These are phyloP conservation scores for Illadopsis cleaveri DNA, from an alignment of 2,113 vertebrate species.

Conservation along the genomic window DNA sequence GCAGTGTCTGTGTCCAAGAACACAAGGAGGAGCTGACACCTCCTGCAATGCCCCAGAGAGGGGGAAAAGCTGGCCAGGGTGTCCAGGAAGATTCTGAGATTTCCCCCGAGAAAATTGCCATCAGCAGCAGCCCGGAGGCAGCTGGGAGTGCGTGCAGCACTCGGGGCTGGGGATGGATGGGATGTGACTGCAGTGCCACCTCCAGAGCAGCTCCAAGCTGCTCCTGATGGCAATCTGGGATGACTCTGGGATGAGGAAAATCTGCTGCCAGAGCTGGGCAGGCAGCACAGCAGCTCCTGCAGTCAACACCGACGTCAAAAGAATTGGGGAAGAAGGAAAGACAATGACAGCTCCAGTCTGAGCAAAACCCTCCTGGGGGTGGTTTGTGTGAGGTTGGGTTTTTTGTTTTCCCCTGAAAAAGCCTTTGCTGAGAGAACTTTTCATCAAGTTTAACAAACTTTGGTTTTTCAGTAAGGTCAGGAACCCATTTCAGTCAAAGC, in stretches of 20 bases:
- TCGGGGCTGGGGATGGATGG: background rate
- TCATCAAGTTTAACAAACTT: background rate
- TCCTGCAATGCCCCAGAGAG: background rate
- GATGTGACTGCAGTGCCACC: background rate
- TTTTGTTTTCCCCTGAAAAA: background rate
- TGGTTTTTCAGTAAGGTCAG: background rate
- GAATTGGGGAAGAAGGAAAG: background rate
- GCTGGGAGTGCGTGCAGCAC: rapidly evolving
- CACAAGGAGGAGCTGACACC: background rate
- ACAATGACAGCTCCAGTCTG: background rate
- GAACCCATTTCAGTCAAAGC: background rate
- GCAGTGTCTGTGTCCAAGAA: background rate
- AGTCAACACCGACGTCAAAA: background rate
- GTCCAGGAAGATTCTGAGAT: background rate
- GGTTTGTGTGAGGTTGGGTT: background rate
- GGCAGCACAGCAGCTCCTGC: background rate
- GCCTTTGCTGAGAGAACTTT: background rate
- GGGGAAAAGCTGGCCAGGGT: background rate
- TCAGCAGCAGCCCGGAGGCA: background rate
- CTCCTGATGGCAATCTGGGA: background rate
- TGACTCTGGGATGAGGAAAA: background rate
- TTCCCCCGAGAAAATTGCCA: background rate
- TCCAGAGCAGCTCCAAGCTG: background rate
- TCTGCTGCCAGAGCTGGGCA: background rate
- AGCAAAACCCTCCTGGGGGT: background rate